Evolutionary conservation across 1,140 invertebrate genomes (phyloP), one percentile per base, ranked within the genome.

Genomic region (Drosophila jambulina): DNA sequence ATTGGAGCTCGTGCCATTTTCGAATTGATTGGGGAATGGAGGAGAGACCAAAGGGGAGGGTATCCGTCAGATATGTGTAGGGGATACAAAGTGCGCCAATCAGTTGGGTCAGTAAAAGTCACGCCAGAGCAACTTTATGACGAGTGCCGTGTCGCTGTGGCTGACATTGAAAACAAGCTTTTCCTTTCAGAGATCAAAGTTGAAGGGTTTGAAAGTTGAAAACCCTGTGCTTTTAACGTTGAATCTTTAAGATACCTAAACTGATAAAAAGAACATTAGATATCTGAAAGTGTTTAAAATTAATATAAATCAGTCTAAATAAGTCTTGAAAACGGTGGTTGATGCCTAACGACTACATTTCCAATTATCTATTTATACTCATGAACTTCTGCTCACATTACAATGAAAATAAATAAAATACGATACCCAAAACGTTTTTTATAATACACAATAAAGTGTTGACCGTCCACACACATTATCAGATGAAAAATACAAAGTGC

Each of bases 1-100:
- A 80, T 76, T 75, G 60, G 75, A 82, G 62, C 68, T 57, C 80
- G 63, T 79, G 60, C 69, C 45, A 62, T 75, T 75, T 75, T 29
- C 43, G 67, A 82, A 79, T 79, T 79, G 81, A 80, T 72, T 78
- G 59, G 25, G 56, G 62, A 27, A n/a, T 27, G 25, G 19, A n/a
- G 15, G n/a, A 17, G 42, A 3, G 15, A n/a, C 12, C 10, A 15
- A 5, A 2, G 23, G 29, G 36, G 13, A 19, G 25, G n/a, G 38
- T 46, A 54, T 46, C 38, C 58, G 36, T 23, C 12, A 53, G 43
- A 81, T 70, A 59, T 45, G 45, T 46, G 40, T 25, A 43, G 23
- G 38, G 43, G 49, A 65, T 60, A 60, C 58, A 60, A 77, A 81
- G 36, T 48, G 27, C 53, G 36, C 19, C 40, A 63, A 70, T 70